Evolutionary conservation across 2,888 invertebrate genomes (phyloP).

Genomic region (Julus scandinavius): DNA sequence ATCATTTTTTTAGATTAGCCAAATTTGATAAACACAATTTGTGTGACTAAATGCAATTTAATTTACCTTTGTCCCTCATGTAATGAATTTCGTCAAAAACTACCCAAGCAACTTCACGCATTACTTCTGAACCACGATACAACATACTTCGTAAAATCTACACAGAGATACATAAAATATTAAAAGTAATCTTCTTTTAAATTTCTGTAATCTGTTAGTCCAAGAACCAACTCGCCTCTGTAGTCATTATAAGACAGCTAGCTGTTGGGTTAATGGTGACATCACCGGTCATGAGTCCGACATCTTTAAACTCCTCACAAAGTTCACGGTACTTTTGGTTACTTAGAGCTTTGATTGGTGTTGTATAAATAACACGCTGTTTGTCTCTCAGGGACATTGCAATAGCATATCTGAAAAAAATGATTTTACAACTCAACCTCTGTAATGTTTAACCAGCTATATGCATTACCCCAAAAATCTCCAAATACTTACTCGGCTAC

Average conservation of each 20-base stretch:
- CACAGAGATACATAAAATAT: slow-evolving; percentile 59
- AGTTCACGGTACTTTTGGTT: slow-evolving; percentile 99
- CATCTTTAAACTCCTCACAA: slow-evolving; percentile 96
- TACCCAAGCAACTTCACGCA: slow-evolving; percentile 99
- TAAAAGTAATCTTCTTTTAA: not conserved
- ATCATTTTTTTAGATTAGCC: not conserved
- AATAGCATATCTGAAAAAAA: slow-evolving; percentile 81
- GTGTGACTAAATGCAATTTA: not conserved
- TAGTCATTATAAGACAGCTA: slow-evolving; percentile 99
- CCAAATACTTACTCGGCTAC: slow-evolving; percentile 83
- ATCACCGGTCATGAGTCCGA: slow-evolving; percentile 98
- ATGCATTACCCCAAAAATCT: not conserved
- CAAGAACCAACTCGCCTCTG: slow-evolving; percentile 77
- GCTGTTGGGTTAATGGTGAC: slow-evolving; percentile 99
- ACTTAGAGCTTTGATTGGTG: slow-evolving; percentile 98
- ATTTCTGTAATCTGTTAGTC: slow-evolving; percentile 25
- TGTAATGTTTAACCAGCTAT: not conserved
- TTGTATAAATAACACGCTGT: slow-evolving; percentile 98
- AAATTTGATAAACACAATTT: not conserved
- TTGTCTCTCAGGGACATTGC: slow-evolving; percentile 92
- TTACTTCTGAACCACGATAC: slow-evolving; percentile 97
- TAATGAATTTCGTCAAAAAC: slow-evolving; percentile 99
- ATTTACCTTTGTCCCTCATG: slow-evolving; percentile 89
- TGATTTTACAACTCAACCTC: not conserved
- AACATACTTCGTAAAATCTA: slow-evolving; percentile 98